These are phyloP conservation scores for Coelinius sp. DNA, from an alignment of 2,888 invertebrate genomes.

Conservation along the genomic window DNA sequence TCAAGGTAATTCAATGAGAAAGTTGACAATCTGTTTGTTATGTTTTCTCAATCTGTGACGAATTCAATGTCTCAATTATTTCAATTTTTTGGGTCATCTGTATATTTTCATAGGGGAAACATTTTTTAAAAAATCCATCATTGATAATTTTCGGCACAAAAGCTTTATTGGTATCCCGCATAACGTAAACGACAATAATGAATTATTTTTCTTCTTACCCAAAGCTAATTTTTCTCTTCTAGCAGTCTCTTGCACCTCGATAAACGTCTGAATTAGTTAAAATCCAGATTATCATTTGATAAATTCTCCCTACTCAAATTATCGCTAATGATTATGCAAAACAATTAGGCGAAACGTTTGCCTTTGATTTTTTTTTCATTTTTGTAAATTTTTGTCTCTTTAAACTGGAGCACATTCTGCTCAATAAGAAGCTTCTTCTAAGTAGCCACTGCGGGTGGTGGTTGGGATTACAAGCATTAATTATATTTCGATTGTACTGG, in stretches of 20 bases:
- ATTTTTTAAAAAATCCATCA: background rate
- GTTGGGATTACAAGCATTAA: background rate
- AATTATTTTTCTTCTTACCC: background rate
- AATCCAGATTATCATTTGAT: background rate
- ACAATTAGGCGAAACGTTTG: background rate
- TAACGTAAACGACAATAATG: constrained; percentile 22
- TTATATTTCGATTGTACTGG: constrained; percentile 4
- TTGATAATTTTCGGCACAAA: constrained; percentile 10
- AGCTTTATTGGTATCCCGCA: constrained; percentile 31
- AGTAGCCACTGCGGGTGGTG: background rate
- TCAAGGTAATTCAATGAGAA: no score
- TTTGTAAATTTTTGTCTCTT: no score
- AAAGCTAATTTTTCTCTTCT: background rate
- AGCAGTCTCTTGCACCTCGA: background rate
- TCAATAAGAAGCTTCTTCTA: background rate
- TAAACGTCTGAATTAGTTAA: background rate
- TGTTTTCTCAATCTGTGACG: no score
- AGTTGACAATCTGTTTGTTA: no score
- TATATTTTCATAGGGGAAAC: no score
- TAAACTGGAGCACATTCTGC: background rate
- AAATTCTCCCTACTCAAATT: constrained; percentile 1
- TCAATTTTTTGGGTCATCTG: no score
- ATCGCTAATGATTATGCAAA: constrained; percentile 23
- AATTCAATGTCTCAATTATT: no score
- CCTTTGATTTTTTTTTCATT: no score